Base-by-base conservation (phyloP, 2,113 vertebrate species). In the Phasianus colchicus region DNA sequence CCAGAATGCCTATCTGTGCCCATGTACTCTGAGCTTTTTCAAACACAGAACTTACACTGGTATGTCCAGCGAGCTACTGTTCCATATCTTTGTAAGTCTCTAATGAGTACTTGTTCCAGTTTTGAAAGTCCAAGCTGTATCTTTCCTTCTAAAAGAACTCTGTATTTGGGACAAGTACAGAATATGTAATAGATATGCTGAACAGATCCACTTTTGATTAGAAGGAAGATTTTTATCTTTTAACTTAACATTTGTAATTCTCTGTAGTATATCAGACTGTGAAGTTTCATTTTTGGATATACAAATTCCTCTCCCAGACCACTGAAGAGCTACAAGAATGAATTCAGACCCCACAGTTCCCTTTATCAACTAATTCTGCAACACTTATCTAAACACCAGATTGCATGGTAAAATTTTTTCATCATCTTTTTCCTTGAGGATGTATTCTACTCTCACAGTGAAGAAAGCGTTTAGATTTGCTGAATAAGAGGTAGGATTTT, bases 91-190 rank as follows among this genome's bases (percentile, higher is more conserved):
- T 8, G 36, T 24, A 45, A 57, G 27, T 93, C 91, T 75, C 87
- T 66, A 42, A 61, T 73, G 83, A 93, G 47, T 64, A 57, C 54
- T 90, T 89, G 67, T 74, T 85, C 82, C 84, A 91, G 2, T 87
- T 95, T 79, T 87, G 48, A 70, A 80, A 91, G 87, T 87, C 84
- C 84, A 89, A 79, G 66, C 50, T 69, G 9, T 38, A 24, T 58
- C 50, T 83, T 71, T 57, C 30, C 50, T 63, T 63, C 74, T 45
- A 32, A 85, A 84, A 85, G 77, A 82, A n/a, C 24, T 69, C 45
- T 50, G 45, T 67, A 90, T 85, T 83, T 92, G 87, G 86, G 58
- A 94, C 66, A 93, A 93, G 48, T 14, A 32, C 36, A 70, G 91
- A 89, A 90, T 82, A 85, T 70, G 60, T 82, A 94, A 94, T n/a